Percentiles rank a stretch among this genome's conserved stretches.
Conservation (phyloP, 2,888 invertebrate genomes). For the Andrena bucephala region DNA sequence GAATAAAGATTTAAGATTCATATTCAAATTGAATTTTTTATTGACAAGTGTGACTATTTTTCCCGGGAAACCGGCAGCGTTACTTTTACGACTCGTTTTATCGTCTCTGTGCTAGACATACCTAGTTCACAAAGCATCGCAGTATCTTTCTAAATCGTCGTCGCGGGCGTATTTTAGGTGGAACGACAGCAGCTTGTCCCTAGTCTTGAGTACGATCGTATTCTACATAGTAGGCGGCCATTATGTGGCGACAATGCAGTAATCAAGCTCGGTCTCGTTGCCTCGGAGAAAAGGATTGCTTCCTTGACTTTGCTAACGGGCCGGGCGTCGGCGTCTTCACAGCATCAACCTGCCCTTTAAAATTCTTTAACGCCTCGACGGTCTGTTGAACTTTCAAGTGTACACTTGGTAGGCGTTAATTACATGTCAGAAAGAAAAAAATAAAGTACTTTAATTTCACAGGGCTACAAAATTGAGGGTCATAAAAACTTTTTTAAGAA, state of each 20-base stretch:
- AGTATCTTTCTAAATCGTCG: constrained; percentile 30
- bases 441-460: too few relatives aligned
- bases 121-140: not conserved
- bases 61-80: not conserved
- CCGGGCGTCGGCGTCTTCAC: constrained; percentile 8
- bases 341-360: not conserved
- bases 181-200: constrained; percentile 25
- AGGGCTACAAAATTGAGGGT: too few relatives aligned
- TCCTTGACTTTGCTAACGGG: constrained; percentile 42
- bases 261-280: constrained; percentile 64
- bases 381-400: constrained; percentile 43
- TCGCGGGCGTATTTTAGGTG: constrained; percentile 9
- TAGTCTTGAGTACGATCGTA: constrained; percentile 47
- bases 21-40: not conserved
- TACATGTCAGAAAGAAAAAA: constrained; percentile 1
- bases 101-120: not conserved
- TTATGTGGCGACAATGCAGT: constrained; percentile 67
- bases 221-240: constrained; percentile 38
- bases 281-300: constrained; percentile 56
- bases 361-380: constrained; percentile 37
- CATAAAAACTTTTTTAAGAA: too few relatives aligned
- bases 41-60: not conserved
- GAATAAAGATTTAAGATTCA: not conserved
- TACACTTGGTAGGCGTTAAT: constrained; percentile 31
- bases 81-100: constrained; percentile 32